Evolutionary conservation across 2,888 invertebrate species (phyloP).

Genomic region (Hemaris fuciformis): DNA sequence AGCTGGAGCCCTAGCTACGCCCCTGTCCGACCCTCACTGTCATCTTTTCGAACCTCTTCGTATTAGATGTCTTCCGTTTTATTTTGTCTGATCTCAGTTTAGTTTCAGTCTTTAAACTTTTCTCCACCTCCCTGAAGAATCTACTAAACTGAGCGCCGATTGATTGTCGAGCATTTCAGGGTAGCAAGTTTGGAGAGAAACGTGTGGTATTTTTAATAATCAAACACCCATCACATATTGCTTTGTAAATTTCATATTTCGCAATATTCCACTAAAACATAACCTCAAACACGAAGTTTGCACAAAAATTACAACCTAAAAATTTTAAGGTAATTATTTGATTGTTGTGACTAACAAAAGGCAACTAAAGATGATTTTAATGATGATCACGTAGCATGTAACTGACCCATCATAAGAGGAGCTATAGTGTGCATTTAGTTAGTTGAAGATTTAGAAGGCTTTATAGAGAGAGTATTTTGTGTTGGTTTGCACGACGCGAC

Average conservation of each 20-base stretch:
- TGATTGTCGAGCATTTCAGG: conserved; percentile 27
- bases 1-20: conserved; percentile 16
- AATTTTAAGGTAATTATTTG: conserved; percentile 20
- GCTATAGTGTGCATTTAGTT: conserved; percentile 62
- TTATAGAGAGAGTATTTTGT: conserved; percentile 48
- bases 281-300: conserved; percentile 35
- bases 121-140: conserved; percentile 17
- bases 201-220: conserved; percentile 23
- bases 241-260: conserved; percentile 46
- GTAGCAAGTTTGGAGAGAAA: conserved; percentile 23
- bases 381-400: conserved; percentile 49
- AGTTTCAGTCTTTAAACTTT: conserved; percentile 8
- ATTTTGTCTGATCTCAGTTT: conserved; percentile 6
- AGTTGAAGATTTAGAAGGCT: conserved; percentile 57
- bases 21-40: not conserved
- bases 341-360: conserved; percentile 1
- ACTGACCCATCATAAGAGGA: conserved; percentile 42
- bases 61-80: not conserved
- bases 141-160: conserved; percentile 29
- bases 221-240: conserved; percentile 46
- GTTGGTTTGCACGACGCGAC: conserved; percentile 32
- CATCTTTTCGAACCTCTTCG: not conserved
- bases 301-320: conserved; percentile 20
- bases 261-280: conserved; percentile 37
- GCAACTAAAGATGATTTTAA: conserved; percentile 5